Conservation (phyloP, 2,113 vertebrate genomes). For the Cyanoramphus novaezelandiae region DNA sequence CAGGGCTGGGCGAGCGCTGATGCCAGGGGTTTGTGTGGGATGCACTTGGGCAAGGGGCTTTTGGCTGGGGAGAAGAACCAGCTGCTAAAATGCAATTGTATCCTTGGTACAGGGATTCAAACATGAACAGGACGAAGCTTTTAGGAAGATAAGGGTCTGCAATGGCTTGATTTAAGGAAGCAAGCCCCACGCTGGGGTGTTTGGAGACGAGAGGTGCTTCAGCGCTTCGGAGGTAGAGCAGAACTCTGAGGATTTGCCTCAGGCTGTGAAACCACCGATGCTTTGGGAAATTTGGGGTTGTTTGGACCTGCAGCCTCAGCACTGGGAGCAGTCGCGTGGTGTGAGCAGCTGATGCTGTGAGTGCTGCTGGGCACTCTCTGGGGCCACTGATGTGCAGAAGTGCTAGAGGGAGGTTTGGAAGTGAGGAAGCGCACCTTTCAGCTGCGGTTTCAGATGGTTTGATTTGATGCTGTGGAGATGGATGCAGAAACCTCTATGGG, state of each 20-base stretch:
- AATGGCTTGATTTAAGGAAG: background rate
- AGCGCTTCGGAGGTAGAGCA: background rate
- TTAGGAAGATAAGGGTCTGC: background rate
- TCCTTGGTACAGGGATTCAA: background rate
- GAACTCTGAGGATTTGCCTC: background rate
- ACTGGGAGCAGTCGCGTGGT: rapidly evolving
- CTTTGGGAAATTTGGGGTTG: background rate
- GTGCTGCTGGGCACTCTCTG: rapidly evolving
- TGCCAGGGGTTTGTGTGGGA: background rate
- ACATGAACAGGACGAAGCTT: background rate
- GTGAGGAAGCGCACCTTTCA: background rate
- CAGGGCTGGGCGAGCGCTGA: background rate
- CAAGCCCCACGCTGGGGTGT: background rate
- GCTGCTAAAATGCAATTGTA: background rate
- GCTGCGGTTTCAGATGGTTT: background rate
- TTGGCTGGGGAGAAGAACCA: background rate
- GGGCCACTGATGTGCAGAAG: background rate
- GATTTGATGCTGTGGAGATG: rapidly evolving
- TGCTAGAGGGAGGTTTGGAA: background rate
- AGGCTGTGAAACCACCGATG: background rate
- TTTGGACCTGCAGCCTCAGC: background rate
- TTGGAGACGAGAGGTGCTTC: background rate
- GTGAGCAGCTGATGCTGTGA: background rate
- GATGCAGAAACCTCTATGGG: background rate
- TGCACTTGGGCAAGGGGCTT: background rate